phyloP scores from a whole-genome alignment of 2,888 invertebrate species.

The Oligia fasciuncula region DNA sequence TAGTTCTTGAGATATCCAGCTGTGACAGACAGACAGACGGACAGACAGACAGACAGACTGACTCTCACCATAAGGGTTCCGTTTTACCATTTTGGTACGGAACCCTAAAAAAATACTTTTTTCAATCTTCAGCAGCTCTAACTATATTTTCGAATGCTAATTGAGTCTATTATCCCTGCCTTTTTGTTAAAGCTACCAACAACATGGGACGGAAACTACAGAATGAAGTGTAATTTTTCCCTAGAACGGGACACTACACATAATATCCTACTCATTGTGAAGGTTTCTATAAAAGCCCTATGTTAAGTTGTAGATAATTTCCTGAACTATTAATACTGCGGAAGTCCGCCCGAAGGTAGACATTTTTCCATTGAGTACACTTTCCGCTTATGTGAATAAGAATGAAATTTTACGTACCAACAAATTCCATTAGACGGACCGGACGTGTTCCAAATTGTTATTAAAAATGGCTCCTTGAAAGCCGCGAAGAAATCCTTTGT shows the following conservation, averaged over 20 bases:
- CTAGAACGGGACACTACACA: neutral
- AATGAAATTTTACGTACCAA: conserved; percentile 42
- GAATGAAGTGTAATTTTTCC: neutral
- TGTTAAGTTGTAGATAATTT: conserved; percentile 36
- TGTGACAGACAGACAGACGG: too few species aligned
- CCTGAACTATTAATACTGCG: conserved; percentile 38
- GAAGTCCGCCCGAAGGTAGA: conserved; percentile 14
- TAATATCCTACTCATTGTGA: conserved; percentile 22
- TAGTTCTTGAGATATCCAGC: too few species aligned
- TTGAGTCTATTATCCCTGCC: too few species aligned
- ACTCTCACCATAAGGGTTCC: too few species aligned
- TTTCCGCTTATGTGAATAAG: conserved; percentile 46
- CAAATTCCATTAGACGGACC: conserved; percentile 51
- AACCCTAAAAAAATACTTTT: too few species aligned
- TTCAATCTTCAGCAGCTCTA: too few species aligned
- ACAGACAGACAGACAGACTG: too few species aligned
- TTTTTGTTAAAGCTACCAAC: neutral
- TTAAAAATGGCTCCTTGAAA: conserved; percentile 40
- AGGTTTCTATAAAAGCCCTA: neutral
- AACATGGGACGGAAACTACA: neutral
- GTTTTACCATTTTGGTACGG: too few species aligned
- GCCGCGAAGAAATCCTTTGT: neutral
- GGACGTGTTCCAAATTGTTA: conserved; percentile 24
- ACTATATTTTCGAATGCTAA: too few species aligned
- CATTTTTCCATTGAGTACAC: conserved; percentile 18